Evolutionary conservation across 2,888 invertebrate genomes (phyloP).

Genomic region (Deilephila elpenor): DNA sequence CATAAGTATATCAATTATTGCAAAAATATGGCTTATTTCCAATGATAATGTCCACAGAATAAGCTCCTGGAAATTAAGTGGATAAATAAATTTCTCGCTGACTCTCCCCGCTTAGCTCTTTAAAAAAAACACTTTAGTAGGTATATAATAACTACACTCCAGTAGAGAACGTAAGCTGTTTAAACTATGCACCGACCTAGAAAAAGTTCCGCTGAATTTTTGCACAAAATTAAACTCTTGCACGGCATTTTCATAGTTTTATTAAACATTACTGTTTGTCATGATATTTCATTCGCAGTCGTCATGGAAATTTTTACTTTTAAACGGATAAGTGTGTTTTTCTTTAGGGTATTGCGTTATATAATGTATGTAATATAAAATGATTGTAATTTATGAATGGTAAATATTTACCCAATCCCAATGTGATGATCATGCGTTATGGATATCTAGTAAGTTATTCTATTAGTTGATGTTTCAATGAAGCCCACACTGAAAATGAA

Average conservation of each 20-base stretch:
- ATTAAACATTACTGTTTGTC: conserved; percentile 43
- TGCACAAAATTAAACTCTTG: conserved; percentile 48
- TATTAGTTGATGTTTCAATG: no score
- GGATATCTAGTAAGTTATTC: no score
- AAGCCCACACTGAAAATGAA: no score
- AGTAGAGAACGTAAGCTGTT: conserved; percentile 47
- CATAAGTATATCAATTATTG: neutral
- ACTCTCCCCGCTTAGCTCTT: conserved; percentile 40
- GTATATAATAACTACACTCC: conserved; percentile 47
- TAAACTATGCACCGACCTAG: conserved; percentile 51
- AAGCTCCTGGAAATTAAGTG: neutral
- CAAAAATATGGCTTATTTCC: neutral
- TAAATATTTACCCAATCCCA: no score
- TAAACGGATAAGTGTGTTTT: conserved; percentile 12
- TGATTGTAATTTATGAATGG: neutral
- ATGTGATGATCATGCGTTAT: no score
- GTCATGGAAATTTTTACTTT: conserved; percentile 11
- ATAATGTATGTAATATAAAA: neutral
- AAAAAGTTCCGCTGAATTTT: conserved; percentile 50
- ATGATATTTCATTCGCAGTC: conserved; percentile 17
- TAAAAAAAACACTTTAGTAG: conserved; percentile 46
- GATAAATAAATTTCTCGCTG: conserved; percentile 28
- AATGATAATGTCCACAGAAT: neutral
- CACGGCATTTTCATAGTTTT: conserved; percentile 32
- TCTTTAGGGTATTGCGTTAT: neutral